Evolutionary conservation across 2,888 invertebrate genomes (phyloP).

Genomic region (Acanthosoma haemorrhoidale): DNA sequence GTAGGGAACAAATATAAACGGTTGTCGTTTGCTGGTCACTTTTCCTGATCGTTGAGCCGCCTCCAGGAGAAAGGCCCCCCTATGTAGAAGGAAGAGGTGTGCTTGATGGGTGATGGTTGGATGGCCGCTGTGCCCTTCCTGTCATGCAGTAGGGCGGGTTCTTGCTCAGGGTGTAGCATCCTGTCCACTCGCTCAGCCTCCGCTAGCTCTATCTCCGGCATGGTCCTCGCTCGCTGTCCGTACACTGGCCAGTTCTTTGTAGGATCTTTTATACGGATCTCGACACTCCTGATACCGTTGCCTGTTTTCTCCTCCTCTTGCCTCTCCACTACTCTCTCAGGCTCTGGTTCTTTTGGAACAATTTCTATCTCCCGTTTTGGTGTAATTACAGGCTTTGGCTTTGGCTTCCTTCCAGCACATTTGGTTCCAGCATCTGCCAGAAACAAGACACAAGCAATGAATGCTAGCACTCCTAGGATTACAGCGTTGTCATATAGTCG

Average conservation of each 20-base stretch:
- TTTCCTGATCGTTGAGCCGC: slow-evolving; percentile 32
- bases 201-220: slow-evolving; percentile 31
- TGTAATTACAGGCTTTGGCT: slow-evolving; percentile 1
- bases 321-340: background rate
- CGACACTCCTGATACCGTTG: slow-evolving; percentile 35
- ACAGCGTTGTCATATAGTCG: slow-evolving; percentile 66
- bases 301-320: slow-evolving; percentile 9
- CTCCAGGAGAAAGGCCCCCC: slow-evolving; percentile 34
- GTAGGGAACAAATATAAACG: too few relatives aligned
- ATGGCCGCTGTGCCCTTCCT: slow-evolving; percentile 15
- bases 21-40: too few relatives aligned
- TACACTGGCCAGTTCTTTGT: slow-evolving; percentile 36
- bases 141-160: slow-evolving; percentile 26
- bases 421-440: slow-evolving; percentile 54
- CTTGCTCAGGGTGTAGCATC: slow-evolving; percentile 33
- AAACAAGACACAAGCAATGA: slow-evolving; percentile 63
- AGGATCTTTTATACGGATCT: slow-evolving; percentile 38
- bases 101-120: slow-evolving; percentile 33
- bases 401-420: slow-evolving; percentile 30
- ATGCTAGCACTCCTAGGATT: slow-evolving; percentile 61
- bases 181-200: slow-evolving; percentile 36
- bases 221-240: background rate
- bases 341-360: slow-evolving; percentile 29
- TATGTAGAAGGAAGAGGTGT: slow-evolving; percentile 36
- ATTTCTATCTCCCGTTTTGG: slow-evolving; percentile 32